Base-by-base conservation (phyloP, 2,113 vertebrate species). In the Emberiza fucata region DNA sequence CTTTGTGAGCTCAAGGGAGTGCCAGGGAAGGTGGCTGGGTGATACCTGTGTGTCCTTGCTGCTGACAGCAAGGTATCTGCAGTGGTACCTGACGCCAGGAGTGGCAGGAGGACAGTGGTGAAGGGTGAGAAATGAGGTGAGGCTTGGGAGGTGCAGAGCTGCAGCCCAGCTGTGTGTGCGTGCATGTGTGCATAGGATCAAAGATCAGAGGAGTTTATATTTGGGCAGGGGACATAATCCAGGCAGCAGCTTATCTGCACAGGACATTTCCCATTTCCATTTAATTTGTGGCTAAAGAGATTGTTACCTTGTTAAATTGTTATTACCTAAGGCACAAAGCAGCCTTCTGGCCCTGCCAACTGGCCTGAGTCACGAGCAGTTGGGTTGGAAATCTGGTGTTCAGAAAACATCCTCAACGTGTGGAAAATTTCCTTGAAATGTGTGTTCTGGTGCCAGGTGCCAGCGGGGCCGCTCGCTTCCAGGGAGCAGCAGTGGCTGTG, bases 271-370 rank as follows among this genome's bases (percentile, higher is more conserved):
- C 93, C 47, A 75, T 93, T 95, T 95, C 94, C 91, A 78, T 95
- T 95, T 96, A 91, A 94, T 97, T 96, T 94, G 92, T 78, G 84
- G 90, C 92, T 93, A 94, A 96, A 94, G 95, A 96, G 96, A 95
- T 90, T 95, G 95, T 92, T 96, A 94, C 95, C 95, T 94, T 92
- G 92, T 95, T 94, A 92, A 93, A 94, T 95, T 92, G 87, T 95
- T 94, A 83, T 88, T 97, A 90, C 96, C 94, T 95, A 28, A 81
- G 93, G 96, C 94, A 92, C 79, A 95, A 93, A 97, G 95, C 94
- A 95, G 91, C 85, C 86, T 89, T 92, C 87, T 95, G 96, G 90
- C 87, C 93, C 93, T 96, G 96, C 96, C 94, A 95, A 93, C 89
- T 95, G 95, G 94, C 91, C 87, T 75, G 95, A 95, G 83, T 94